A percentile compares a stretch with the other conserved stretches of the same genome.
phyloP scores from a whole-genome alignment of 2,888 invertebrate species.

The Sarcophaga subvicina region DNA sequence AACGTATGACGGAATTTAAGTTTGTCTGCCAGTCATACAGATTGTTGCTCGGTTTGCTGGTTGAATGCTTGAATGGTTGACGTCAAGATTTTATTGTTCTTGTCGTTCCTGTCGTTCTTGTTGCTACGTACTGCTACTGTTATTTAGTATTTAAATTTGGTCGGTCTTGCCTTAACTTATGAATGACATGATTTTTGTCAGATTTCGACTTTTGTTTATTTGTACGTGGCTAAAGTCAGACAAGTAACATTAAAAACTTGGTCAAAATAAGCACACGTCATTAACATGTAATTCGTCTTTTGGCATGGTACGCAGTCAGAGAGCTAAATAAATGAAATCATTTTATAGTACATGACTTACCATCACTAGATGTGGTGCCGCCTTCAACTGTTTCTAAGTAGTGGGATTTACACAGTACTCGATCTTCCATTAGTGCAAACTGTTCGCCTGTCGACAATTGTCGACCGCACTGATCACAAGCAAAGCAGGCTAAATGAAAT shows the following conservation, averaged over 20 bases:
- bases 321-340: not conserved
- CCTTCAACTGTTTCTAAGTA: slow-evolving; percentile 97
- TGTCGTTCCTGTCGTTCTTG: slow-evolving; percentile 39
- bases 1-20: slow-evolving; percentile 5
- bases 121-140: not conserved
- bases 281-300: slow-evolving; percentile 66
- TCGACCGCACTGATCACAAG: slow-evolving; percentile 97
- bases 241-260: slow-evolving; percentile 61
- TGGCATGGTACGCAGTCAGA: slow-evolving; percentile 31
- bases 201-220: slow-evolving; percentile 62
- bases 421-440: slow-evolving; percentile 96
- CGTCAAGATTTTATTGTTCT: slow-evolving; percentile 68
- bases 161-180: slow-evolving; percentile 55
- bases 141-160: slow-evolving; percentile 36
- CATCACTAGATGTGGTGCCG: slow-evolving; percentile 94
- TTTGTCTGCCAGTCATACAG: slow-evolving; percentile 5
- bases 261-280: slow-evolving; percentile 58
- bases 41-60: slow-evolving; percentile 16
- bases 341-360: slow-evolving; percentile 82
- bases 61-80: slow-evolving; percentile 50
- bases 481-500: slow-evolving; percentile 99
- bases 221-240: slow-evolving; percentile 70
- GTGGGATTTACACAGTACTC: slow-evolving; percentile 98
- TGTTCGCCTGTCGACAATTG: slow-evolving; percentile 97
- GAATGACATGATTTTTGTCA: slow-evolving; percentile 77